Conservation (phyloP, 1,140 invertebrate species). For the Camponotus vicinus region DNA sequence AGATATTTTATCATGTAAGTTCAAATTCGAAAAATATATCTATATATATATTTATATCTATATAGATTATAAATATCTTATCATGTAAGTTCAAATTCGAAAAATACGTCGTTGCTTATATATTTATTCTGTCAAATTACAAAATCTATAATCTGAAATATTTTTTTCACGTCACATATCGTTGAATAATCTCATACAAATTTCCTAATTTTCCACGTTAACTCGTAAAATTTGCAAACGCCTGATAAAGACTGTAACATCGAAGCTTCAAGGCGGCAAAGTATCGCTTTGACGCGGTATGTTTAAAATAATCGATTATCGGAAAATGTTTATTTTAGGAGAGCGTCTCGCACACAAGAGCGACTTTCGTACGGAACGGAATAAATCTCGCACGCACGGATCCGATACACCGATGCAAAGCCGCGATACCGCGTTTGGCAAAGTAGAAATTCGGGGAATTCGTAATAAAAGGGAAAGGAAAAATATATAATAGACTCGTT, state of each 20-base stretch:
- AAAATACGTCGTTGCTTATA: neutral
- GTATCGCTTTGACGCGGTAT: conserved; percentile 34
- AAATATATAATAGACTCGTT: too few relatives aligned
- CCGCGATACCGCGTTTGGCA: too few relatives aligned
- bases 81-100: neutral
- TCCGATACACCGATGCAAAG: neutral
- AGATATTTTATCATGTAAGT: too few relatives aligned
- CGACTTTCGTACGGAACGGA: neutral
- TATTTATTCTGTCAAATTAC: neutral
- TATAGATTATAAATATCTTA: too few relatives aligned
- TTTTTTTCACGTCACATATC: too few relatives aligned
- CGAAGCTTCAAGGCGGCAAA: neutral
- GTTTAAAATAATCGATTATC: conserved; percentile 50
- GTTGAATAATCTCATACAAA: neutral
- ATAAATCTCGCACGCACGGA: neutral
- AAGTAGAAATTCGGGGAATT: too few relatives aligned
- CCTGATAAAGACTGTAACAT: neutral
- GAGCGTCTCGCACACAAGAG: neutral
- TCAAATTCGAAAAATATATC: neutral
- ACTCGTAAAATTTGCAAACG: neutral
- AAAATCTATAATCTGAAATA: neutral
- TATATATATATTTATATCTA: too few relatives aligned
- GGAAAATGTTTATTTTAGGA: conserved; percentile 55
- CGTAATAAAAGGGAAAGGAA: neutral
- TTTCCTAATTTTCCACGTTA: neutral